Evolutionary conservation across 2,888 invertebrate genomes (phyloP).

Genomic region (Crematogaster levior): DNA sequence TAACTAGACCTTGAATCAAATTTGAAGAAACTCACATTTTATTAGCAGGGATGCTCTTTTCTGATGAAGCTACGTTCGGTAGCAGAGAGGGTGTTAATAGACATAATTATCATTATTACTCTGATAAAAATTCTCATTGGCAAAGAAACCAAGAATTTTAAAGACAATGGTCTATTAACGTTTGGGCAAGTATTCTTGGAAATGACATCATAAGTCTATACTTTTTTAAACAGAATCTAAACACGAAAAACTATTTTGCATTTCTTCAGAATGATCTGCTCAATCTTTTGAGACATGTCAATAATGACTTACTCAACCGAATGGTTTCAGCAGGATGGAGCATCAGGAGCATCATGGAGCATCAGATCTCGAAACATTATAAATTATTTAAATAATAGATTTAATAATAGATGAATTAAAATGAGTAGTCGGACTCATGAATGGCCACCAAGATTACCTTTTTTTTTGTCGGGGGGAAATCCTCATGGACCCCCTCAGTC

Average conservation of each 20-base stretch:
- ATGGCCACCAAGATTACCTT: not conserved
- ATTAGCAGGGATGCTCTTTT: not conserved
- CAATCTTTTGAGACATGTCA: not conserved
- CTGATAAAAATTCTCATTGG: not conserved
- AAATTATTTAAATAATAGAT: not conserved
- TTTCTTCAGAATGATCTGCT: not conserved
- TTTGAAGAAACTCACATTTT: not conserved
- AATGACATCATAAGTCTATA: not conserved
- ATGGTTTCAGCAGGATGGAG: not conserved
- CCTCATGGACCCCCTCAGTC: too few relatives aligned
- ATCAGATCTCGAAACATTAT: not conserved
- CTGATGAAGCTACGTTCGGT: not conserved
- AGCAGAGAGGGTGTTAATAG: not conserved
- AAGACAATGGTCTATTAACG: not conserved
- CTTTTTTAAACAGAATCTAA: not conserved
- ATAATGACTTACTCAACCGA: not conserved
- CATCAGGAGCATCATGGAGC: too few relatives aligned
- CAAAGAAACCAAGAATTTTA: not conserved
- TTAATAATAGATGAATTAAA: not conserved
- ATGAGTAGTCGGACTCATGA: not conserved
- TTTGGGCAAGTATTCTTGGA: not conserved
- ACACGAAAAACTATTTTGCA: not conserved
- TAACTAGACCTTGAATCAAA: constrained; percentile 7
- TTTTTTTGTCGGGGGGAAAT: too few relatives aligned
- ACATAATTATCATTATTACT: constrained; percentile 12